These are phyloP conservation scores for Gallinago undulata DNA, from an alignment of 2,113 vertebrate genomes.

Conservation along the genomic window DNA sequence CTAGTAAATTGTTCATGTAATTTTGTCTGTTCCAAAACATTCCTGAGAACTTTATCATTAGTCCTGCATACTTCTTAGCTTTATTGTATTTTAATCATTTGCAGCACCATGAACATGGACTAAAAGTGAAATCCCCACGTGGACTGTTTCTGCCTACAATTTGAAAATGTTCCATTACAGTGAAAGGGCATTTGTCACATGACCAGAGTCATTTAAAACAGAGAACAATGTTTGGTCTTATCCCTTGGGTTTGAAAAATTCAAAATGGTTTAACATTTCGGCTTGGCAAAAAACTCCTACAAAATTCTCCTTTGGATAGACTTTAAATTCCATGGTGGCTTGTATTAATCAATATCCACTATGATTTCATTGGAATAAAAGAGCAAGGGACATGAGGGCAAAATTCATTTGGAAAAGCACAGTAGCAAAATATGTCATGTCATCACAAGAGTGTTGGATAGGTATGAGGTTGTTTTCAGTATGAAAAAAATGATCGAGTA, in stretches of 20 bases:
- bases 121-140: neutral
- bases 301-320: neutral
- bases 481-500: neutral
- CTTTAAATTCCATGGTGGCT: neutral
- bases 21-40: neutral
- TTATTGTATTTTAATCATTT: neutral
- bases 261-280: neutral
- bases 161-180: neutral
- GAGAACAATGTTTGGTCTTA: neutral
- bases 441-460: neutral
- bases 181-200: neutral
- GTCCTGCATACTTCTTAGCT: neutral
- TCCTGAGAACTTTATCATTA: neutral
- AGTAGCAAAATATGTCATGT: neutral
- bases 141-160: neutral
- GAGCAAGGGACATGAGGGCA: neutral
- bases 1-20: neutral
- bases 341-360: constrained; percentile 25
- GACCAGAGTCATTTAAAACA: neutral
- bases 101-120: neutral
- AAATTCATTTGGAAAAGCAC: constrained; percentile 5
- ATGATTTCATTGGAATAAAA: constrained; percentile 17
- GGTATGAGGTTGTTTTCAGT: neutral
- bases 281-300: neutral
- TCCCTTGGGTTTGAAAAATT: neutral